Evolutionary conservation across 2,888 invertebrate genomes (phyloP).

Genomic region (Megastigmus dorsalis): DNA sequence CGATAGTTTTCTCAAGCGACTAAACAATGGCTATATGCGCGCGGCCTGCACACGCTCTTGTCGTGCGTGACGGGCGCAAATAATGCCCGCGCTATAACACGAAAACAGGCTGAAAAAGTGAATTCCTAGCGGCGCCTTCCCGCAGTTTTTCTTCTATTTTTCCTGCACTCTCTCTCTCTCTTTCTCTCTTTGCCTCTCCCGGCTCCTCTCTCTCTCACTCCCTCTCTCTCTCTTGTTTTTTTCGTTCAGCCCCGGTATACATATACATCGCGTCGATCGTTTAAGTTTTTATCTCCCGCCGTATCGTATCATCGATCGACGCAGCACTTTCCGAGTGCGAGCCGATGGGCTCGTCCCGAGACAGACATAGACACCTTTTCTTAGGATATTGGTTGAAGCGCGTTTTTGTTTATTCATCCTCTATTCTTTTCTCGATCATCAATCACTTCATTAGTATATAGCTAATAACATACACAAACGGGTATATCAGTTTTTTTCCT

Average conservation of each 20-base stretch:
- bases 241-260: too few species aligned
- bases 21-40: conserved; percentile 48
- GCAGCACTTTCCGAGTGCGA: conserved; percentile 40
- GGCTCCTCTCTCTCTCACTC: background rate
- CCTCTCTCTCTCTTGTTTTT: conserved; percentile 11
- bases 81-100: conserved; percentile 25
- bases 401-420: conserved; percentile 30
- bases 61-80: conserved; percentile 52
- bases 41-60: conserved; percentile 6
- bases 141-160: conserved; percentile 30
- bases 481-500: too few species aligned
- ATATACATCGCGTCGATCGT: too few species aligned
- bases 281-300: conserved; percentile 45
- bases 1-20: conserved; percentile 54
- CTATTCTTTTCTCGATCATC: background rate
- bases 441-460: conserved; percentile 21
- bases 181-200: conserved; percentile 19
- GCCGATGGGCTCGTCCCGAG: conserved; percentile 2
- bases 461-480: too few species aligned
- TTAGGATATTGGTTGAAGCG: background rate
- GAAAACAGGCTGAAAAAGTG: conserved; percentile 39
- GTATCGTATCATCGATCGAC: conserved; percentile 48
- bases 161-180: background rate
- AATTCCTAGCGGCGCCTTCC: conserved; percentile 44
- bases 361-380: conserved; percentile 45